Evolutionary conservation across 2,888 invertebrate genomes (phyloP).

Genomic region (Archips xylosteana): DNA sequence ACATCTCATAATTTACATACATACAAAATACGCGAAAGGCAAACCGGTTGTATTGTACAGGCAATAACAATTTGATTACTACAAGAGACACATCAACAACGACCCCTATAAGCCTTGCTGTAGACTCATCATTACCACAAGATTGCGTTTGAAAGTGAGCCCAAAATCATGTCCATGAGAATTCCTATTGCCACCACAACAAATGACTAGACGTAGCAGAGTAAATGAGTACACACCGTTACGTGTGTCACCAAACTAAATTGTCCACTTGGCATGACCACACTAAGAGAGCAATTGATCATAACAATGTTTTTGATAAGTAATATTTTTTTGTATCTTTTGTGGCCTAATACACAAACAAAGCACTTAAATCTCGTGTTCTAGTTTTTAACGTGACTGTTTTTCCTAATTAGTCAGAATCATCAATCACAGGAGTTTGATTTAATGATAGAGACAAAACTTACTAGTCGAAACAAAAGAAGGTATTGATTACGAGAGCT

Average conservation of each 20-base stretch:
- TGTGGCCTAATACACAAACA: too few relatives aligned
- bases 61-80: conserved; percentile 58
- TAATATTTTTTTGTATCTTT: background rate
- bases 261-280: conserved; percentile 61
- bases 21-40: background rate
- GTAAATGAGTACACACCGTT: conserved; percentile 78
- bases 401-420: too few relatives aligned
- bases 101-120: conserved; percentile 64
- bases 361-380: too few relatives aligned
- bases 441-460: too few relatives aligned
- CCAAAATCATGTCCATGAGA: conserved; percentile 50
- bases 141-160: conserved; percentile 47
- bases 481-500: too few relatives aligned
- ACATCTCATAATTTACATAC: conserved; percentile 1
- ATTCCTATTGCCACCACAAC: conserved; percentile 47
- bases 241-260: conserved; percentile 74
- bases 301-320: conserved; percentile 40
- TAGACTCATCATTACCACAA: conserved; percentile 51
- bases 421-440: too few relatives aligned
- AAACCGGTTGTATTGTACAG: conserved; percentile 43
- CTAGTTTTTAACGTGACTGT: too few relatives aligned
- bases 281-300: conserved; percentile 59
- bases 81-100: conserved; percentile 69
- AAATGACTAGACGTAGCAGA: conserved; percentile 46
- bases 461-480: too few relatives aligned